Conservation (phyloP, 2,888 invertebrate genomes). For the Ophraella communa region DNA sequence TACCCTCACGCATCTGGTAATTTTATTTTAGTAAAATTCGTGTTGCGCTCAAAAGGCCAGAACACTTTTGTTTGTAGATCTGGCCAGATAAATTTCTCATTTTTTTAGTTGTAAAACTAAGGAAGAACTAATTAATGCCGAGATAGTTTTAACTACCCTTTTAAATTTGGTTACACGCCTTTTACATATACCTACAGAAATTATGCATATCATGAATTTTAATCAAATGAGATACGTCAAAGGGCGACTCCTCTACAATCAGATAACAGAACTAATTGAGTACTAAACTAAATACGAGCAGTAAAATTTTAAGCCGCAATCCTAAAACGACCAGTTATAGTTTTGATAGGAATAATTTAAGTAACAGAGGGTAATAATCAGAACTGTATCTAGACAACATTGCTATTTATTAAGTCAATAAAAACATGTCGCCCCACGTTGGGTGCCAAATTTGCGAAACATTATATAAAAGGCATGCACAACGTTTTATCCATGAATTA, state of each 20-base stretch:
- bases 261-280: neutral
- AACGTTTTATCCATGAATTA: too few species aligned
- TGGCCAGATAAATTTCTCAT: too few species aligned
- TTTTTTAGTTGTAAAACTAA: too few species aligned
- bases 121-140: constrained; percentile 1
- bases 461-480: too few species aligned
- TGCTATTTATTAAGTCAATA: too few species aligned
- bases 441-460: too few species aligned
- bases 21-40: neutral
- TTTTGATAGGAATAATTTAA: too few species aligned
- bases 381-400: too few species aligned
- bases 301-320: neutral
- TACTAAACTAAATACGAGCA: neutral
- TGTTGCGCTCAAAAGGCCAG: neutral
- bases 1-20: neutral
- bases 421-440: too few species aligned
- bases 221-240: neutral
- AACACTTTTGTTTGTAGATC: constrained; percentile 6
- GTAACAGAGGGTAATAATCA: too few species aligned
- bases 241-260: too few species aligned
- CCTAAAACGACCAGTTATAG: too few species aligned
- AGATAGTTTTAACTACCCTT: constrained; percentile 10
- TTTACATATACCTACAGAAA: neutral
- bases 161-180: neutral
- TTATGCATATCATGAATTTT: neutral